Conservation (phyloP, 2,888 invertebrate genomes). For the Tipula helvola region DNA sequence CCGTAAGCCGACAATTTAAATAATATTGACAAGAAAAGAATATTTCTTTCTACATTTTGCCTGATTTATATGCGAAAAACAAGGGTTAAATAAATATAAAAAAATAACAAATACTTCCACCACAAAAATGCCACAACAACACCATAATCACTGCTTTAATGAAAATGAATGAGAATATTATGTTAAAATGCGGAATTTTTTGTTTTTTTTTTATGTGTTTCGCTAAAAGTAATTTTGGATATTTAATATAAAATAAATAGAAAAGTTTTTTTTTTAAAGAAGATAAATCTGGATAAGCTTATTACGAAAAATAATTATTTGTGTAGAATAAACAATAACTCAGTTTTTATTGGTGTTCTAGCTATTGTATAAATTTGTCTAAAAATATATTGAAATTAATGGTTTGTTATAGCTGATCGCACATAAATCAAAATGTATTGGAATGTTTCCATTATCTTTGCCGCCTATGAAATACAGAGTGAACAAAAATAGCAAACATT, state of each 20-base stretch:
- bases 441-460: too few species aligned
- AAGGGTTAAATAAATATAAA: background rate
- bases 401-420: too few species aligned
- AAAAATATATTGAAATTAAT: too few species aligned
- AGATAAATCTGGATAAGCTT: background rate
- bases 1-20: too few species aligned
- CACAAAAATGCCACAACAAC: background rate
- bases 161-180: background rate
- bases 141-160: background rate
- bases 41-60: background rate
- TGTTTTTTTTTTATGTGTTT: background rate
- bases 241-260: background rate
- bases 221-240: background rate
- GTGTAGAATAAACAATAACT: too few species aligned
- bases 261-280: background rate
- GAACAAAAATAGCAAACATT: too few species aligned
- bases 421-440: too few species aligned
- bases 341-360: background rate
- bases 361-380: too few species aligned
- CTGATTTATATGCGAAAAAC: background rate
- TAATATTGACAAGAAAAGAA: background rate
- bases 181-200: background rate
- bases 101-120: background rate
- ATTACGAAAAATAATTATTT: background rate
- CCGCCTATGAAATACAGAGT: background rate